phyloP scores from a whole-genome alignment of 2,888 invertebrate species.

The Harpalus rufipes region DNA sequence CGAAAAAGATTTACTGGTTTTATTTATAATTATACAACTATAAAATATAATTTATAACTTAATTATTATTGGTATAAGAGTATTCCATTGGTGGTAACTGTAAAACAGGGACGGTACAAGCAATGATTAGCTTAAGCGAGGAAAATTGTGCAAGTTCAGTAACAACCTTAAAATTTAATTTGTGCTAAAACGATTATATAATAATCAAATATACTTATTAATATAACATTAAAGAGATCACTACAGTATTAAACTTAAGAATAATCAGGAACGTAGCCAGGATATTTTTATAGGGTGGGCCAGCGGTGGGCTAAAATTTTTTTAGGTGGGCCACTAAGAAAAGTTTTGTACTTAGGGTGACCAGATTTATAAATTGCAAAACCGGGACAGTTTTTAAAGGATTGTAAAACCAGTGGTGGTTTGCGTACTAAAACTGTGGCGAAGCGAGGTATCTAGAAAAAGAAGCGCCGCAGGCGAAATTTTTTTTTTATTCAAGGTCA shows the following conservation, averaged over 20 bases:
- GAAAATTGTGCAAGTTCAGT: constrained; percentile 16
- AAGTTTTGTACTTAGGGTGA: too few relatives aligned
- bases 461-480: too few relatives aligned
- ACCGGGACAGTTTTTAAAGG: too few relatives aligned
- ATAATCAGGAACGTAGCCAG: neutral
- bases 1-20: constrained; percentile 28
- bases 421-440: too few relatives aligned
- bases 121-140: constrained; percentile 29
- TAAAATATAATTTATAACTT: constrained; percentile 18
- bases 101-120: constrained; percentile 42
- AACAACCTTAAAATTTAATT: constrained; percentile 20
- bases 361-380: too few relatives aligned
- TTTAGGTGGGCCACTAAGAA: too few relatives aligned
- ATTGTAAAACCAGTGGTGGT: too few relatives aligned
- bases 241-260: neutral
- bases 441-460: too few relatives aligned
- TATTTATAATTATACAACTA: constrained; percentile 45
- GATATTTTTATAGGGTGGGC: too few relatives aligned
- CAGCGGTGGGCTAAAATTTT: too few relatives aligned
- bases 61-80: constrained; percentile 6
- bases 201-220: neutral
- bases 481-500: too few relatives aligned
- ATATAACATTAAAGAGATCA: neutral
- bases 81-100: constrained; percentile 4
- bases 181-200: constrained; percentile 11